Percentiles rank a stretch among this genome's conserved stretches.
These are phyloP conservation scores for Allobates femoralis DNA, from an alignment of 2,797 vertebrate species.

Conservation along the genomic window DNA sequence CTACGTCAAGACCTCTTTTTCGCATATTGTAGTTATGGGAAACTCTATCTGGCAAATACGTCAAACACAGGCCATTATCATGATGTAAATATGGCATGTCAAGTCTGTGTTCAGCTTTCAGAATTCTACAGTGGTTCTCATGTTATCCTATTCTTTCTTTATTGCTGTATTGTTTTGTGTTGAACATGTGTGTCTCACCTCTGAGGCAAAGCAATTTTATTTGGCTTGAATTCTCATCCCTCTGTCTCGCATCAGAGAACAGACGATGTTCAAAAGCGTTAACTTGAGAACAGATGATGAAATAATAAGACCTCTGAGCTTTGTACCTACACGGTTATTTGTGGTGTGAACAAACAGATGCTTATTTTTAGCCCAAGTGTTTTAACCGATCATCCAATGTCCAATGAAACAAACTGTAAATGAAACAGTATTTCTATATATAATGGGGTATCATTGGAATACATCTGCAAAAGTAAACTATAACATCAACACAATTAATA, in stretches of 20 bases:
- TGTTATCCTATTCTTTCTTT: neutral
- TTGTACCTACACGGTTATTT: conserved; percentile 38
- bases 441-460: neutral
- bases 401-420: neutral
- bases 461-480: neutral
- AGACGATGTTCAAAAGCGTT: conserved; percentile 52
- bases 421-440: neutral
- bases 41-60: too few relatives aligned
- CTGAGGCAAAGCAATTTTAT: conserved; percentile 48
- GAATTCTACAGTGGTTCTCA: neutral
- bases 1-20: too few relatives aligned
- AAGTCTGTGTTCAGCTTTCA: neutral
- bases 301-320: conserved; percentile 52
- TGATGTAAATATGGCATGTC: too few relatives aligned
- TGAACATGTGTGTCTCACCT: conserved; percentile 8
- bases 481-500: neutral
- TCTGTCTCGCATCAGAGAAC: conserved; percentile 48
- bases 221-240: conserved; percentile 38
- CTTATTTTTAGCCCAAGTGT: conserved; percentile 28
- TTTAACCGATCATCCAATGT: neutral
- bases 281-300: conserved; percentile 54
- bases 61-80: too few relatives aligned
- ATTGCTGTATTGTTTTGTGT: conserved; percentile 18
- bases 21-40: too few relatives aligned
- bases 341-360: conserved; percentile 44